Evolutionary conservation across 2,888 invertebrate species (phyloP).

Genomic region (Acrocera orbiculus): DNA sequence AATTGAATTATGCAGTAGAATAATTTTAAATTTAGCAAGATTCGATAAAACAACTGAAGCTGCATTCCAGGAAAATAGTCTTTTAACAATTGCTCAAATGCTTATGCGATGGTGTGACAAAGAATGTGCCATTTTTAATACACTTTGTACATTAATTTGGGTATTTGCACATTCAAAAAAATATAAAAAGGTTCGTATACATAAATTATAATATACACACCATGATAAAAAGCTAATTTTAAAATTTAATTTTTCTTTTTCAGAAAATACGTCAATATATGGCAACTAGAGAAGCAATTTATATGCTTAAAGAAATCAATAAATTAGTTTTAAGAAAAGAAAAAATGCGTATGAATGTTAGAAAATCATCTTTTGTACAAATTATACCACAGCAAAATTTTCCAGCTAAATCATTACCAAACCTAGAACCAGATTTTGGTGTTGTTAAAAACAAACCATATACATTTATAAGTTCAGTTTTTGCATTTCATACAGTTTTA

Average conservation of each 20-base stretch:
- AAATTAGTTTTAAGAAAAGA: constrained; percentile 30
- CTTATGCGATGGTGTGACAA: constrained; percentile 50
- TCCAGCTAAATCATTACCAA: constrained; percentile 19
- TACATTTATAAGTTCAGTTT: constrained; percentile 27
- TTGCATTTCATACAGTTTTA: constrained; percentile 29
- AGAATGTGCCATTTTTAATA: constrained; percentile 43
- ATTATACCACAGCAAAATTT: not conserved
- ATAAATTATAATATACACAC: not conserved
- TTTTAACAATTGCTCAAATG: constrained; percentile 42
- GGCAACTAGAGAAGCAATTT: constrained; percentile 27
- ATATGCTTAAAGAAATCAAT: constrained; percentile 28
- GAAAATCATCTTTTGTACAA: constrained; percentile 16
- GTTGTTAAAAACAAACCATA: constrained; percentile 25
- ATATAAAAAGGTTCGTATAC: no score
- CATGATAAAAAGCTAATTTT: no score
- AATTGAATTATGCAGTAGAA: constrained; percentile 30
- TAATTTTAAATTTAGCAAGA: constrained; percentile 49
- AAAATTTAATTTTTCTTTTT: constrained; percentile 3
- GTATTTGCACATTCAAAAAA: constrained; percentile 36
- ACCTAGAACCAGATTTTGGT: constrained; percentile 29
- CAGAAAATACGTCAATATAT: constrained; percentile 29
- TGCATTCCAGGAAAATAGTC: constrained; percentile 38
- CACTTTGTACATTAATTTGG: constrained; percentile 48
- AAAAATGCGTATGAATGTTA: constrained; percentile 28
- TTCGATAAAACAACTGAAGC: constrained; percentile 40